A percentile compares a stretch with the other conserved stretches of the same genome.
Conservation (phyloP, 1,140 invertebrate species). For the Ylistrum balloti region DNA sequence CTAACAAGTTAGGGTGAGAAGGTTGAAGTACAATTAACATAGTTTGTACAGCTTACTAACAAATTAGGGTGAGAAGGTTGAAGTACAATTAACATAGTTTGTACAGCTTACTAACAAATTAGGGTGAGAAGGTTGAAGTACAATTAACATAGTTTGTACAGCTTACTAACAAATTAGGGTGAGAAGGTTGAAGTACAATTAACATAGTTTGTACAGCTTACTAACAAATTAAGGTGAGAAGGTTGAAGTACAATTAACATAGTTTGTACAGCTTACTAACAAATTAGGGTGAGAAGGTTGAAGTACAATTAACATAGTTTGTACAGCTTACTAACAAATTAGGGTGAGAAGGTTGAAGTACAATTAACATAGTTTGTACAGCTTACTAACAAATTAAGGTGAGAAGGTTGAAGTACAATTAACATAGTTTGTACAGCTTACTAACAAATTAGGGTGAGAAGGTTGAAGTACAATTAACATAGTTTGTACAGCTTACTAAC, state of each 20-base stretch:
- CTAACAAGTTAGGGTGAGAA: not conserved
- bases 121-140: conserved; percentile 66
- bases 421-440: not conserved
- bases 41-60: conserved; percentile 57
- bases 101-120: conserved; percentile 76
- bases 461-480: not conserved
- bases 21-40: conserved; percentile 76
- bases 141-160: not conserved
- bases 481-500: too few species aligned
- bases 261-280: too few species aligned
- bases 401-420: not conserved
- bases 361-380: too few species aligned
- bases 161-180: not conserved
- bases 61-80: not conserved
- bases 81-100: not conserved
- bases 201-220: not conserved
- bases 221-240: not conserved
- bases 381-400: too few species aligned
- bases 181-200: too few species aligned
- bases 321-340: too few species aligned
- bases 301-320: too few species aligned
- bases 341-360: too few species aligned
- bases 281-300: too few species aligned
- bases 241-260: conserved; percentile 64
- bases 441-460: not conserved